Base-by-base conservation (phyloP, 2,113 vertebrate genomes). In the Channa maculata region DNA sequence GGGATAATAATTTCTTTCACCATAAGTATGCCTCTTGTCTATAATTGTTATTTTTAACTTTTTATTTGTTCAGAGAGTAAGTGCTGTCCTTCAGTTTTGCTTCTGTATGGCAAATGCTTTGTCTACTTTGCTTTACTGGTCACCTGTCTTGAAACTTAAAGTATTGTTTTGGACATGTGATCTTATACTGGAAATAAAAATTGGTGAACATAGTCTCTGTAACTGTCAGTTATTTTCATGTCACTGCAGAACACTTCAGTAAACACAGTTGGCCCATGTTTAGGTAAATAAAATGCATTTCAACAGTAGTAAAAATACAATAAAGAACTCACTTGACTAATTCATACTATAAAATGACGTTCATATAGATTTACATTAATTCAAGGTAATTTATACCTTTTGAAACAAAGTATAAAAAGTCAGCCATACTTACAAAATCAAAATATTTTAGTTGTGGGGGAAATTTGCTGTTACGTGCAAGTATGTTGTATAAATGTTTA, bases 111-210 rank as follows among this genome's bases (percentile, higher is more conserved):
- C 71, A 86, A 85, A 66, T 38, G 53, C 46, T 90, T 75, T 54
- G 58, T 88, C 75, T 80, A 52, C 68, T 86, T 88, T 87, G 76
- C 79, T 89, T 82, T 71, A 79, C 70, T 69, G 83, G 73, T 89
- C 79, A 75, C 67, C 52, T 65, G 75, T 88, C 65, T 72, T 83
- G 69, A 86, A 86, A 68, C 82, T 57, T 48, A 75, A 84, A 53
- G 52, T 11, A 59, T 79, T 65, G 77, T 84, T 86, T 89, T 89
- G 59, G 82, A 91, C 86, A 84, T 83, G 72, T 86, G 79, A 75
- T 89, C 80, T 71, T 81, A 67, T 72, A 71, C 63, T 36, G 13
- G 54, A 83, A 93, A 92, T 92, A 91, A 93, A 93, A 69, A 69
- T 4, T 82, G 82, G 75, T 92, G 85, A 93, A 89, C 90, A 83